Evolutionary conservation across 1,140 invertebrate genomes (phyloP), one percentile per base, ranked within the genome.

Genomic region (Mya arenaria): DNA sequence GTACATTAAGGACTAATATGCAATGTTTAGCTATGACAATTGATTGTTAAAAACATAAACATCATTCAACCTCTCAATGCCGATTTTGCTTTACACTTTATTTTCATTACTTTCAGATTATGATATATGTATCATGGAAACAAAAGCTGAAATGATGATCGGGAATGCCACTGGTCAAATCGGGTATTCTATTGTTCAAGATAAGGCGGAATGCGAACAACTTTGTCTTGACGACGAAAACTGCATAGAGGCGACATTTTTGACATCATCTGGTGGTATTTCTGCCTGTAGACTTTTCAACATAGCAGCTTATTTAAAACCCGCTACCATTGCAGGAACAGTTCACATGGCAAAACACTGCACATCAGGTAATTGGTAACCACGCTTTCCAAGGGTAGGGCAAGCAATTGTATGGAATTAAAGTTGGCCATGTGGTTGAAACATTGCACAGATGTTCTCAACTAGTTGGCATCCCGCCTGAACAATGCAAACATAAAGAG

Each of bases 81-180:
- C n/a, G n/a, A n/a, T n/a, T n/a, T n/a, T n/a, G n/a, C n/a, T n/a
- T n/a, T n/a, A n/a, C n/a, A n/a, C n/a, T n/a, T n/a, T n/a, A n/a
- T 48, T 13, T 48, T 48, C 44, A 48, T 48, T 48, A 48, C n/a
- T 65, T 65, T 65, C 62, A 65, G 62, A 65, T 37, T 65, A 37
- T 17, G 62, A 65, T 37, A 36, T 2, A 2, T 65, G 62, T 65
- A 23, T 2, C 10, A 65, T 65, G 62, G 19, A 10, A 8, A 25
- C 23, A 2, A 4, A 36, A 3, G 25, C 4, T 36, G 34, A 3
- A 37, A 36, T 2, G 19, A 34, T 37, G 25, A 4, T 65, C 41
- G 58, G 58, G 34, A 32, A 62, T 62, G 58, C 4, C 8, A 28
- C n/a, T 3, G 23, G 15, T 30, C 58, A 17, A 3, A 4, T 4